phyloP scores from a whole-genome alignment of 2,797 vertebrate species.

The Fringilla coelebs region DNA sequence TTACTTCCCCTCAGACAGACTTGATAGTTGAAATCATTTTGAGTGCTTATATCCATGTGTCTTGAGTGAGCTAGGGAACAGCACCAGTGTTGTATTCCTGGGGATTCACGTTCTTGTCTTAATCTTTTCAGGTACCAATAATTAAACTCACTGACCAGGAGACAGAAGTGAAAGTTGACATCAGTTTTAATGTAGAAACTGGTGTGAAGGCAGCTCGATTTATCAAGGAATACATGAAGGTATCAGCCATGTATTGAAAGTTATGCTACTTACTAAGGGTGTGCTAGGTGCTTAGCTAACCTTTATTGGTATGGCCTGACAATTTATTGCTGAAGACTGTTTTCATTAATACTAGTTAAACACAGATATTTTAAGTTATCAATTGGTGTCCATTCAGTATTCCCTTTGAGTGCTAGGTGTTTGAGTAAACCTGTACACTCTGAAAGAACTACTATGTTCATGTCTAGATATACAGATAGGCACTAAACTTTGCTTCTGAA shows the following conservation, averaged over 20 bases:
- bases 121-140: slow-evolving; percentile 88
- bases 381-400: background rate
- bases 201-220: slow-evolving; percentile 95
- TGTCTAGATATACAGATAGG: background rate
- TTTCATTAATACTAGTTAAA: background rate
- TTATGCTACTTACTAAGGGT: background rate
- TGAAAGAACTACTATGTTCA: background rate
- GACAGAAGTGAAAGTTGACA: slow-evolving; percentile 98
- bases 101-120: background rate
- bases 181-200: slow-evolving; percentile 97
- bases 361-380: background rate
- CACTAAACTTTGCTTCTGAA: background rate
- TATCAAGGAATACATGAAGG: slow-evolving; percentile 96
- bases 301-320: background rate
- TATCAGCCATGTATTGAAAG: slow-evolving; percentile 43
- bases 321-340: background rate
- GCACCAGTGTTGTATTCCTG: background rate
- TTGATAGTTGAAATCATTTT: background rate
- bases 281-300: background rate
- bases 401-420: background rate
- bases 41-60: background rate
- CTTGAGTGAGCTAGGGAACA: background rate
- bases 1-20: background rate
- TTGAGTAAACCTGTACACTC: background rate
- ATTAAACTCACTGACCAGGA: slow-evolving; percentile 98